Conservation (phyloP, 1,140 invertebrate species). For the Drosophila kohkoa region DNA sequence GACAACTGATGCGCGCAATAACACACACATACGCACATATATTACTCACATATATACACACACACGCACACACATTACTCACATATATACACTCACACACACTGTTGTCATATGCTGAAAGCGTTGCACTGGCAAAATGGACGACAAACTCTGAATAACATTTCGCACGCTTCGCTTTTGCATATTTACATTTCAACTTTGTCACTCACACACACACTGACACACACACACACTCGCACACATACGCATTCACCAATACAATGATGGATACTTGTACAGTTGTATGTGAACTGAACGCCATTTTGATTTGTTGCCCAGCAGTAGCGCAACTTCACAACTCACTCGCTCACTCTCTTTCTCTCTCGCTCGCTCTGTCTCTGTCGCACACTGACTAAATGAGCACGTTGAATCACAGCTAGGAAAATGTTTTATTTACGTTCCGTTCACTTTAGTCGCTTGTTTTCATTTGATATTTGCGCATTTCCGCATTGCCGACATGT, state of each 20-base stretch:
- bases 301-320: conserved; percentile 48
- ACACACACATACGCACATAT: conserved; percentile 15
- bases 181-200: conserved; percentile 55
- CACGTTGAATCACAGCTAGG: conserved; percentile 64
- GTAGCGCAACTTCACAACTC: not conserved
- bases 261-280: no score
- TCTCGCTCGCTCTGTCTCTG: not conserved
- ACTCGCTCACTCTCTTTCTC: not conserved
- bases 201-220: conserved; percentile 25
- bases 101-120: conserved; percentile 52
- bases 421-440: conserved; percentile 75
- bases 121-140: conserved; percentile 28
- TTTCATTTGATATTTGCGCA: conserved; percentile 78
- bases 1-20: conserved; percentile 49
- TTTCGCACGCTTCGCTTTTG: conserved; percentile 43
- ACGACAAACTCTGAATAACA: conserved; percentile 35
- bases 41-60: conserved; percentile 19
- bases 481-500: conserved; percentile 81
- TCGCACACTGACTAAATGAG: conserved; percentile 47
- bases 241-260: not conserved
- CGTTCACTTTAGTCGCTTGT: conserved; percentile 54
- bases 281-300: conserved; percentile 12
- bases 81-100: conserved; percentile 7
- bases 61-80: conserved; percentile 8
- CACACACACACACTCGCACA: not conserved